Evolutionary conservation across 2,113 vertebrate species (phyloP), one percentile per base, ranked within the genome.

Genomic region (Astur gentilis): DNA sequence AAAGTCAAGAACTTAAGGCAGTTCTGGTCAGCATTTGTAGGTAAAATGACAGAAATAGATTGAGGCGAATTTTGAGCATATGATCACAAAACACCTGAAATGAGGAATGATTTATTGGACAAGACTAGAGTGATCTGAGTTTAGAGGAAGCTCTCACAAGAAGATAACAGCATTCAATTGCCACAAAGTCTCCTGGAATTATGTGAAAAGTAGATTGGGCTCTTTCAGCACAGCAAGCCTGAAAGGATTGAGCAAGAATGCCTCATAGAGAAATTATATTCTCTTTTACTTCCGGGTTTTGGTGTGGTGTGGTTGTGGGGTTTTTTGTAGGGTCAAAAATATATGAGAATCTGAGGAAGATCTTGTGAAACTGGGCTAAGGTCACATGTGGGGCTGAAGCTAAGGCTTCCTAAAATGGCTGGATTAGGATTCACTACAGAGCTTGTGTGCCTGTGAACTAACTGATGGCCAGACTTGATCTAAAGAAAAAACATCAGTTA

Each of bases 31-130:
- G 57, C 44, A 47, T 90, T 90, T 90, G 47, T 80, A 79, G 62
- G 71, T 61, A 85, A 97, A 95, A 94, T 88, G 79, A 88, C 70
- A 96, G 36, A 79, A 93, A 93, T 57, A 52, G 38, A 93, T 92
- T 88, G 92, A 80, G 78, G 79, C 57, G 45, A 67, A 6, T 87
- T 91, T 95, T 80, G 82, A 87, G 47, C 34, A 64, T 91, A 80
- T 92, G 78, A 87, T 54, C 92, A 92, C 78, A 88, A 83, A 92
- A 82, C 71, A 87, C 47, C 47, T 93, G 82, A 96, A 85, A 88
- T 72, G 29, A 87, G 49, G 44, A 97, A 80, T 85, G 61, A 88
- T 92, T 90, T 93, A 88, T 83, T 88, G 58, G 52, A 90, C 57
- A 90, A 76, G 88, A 72, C 70, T 82, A 55, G 73, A 71, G 26